phyloP scores from a whole-genome alignment of 2,888 invertebrate genomes.

The Drymonia ruficornis region DNA sequence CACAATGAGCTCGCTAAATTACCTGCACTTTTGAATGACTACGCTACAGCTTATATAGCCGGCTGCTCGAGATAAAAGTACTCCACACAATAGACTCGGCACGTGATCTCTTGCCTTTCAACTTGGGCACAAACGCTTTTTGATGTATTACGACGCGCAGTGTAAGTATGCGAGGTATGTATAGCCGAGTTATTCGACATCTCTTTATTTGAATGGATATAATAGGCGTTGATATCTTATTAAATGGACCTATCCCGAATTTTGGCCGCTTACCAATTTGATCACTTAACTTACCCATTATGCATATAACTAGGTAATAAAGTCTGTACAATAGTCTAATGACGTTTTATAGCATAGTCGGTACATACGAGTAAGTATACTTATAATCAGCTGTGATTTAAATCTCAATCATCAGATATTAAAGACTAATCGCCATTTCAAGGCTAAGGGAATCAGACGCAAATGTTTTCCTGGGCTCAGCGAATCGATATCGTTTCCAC shows the following conservation, averaged over 20 bases:
- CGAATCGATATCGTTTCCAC: background rate
- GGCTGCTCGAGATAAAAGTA: constrained; percentile 12
- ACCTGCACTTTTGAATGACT: constrained; percentile 34
- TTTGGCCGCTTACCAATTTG: background rate
- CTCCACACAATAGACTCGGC: background rate
- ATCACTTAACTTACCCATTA: background rate
- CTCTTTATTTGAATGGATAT: background rate
- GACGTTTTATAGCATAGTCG: too few relatives aligned
- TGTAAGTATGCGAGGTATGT: background rate
- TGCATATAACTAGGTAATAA: too few relatives aligned
- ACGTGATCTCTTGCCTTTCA: constrained; percentile 5
- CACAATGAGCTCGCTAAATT: constrained; percentile 40
- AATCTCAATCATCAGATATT: too few relatives aligned
- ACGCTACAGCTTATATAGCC: constrained; percentile 6
- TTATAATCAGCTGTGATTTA: too few relatives aligned
- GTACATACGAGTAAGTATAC: too few relatives aligned
- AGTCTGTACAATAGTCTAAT: too few relatives aligned
- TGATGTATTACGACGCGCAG: background rate
- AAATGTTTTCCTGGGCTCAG: too few relatives aligned
- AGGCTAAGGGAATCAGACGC: background rate
- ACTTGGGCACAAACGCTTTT: background rate
- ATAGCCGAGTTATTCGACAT: background rate
- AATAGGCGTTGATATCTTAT: background rate
- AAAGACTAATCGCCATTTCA: background rate
- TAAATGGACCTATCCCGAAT: background rate